Conservation (phyloP, 2,113 vertebrate genomes). For the Nerophis lumbriciformis region DNA sequence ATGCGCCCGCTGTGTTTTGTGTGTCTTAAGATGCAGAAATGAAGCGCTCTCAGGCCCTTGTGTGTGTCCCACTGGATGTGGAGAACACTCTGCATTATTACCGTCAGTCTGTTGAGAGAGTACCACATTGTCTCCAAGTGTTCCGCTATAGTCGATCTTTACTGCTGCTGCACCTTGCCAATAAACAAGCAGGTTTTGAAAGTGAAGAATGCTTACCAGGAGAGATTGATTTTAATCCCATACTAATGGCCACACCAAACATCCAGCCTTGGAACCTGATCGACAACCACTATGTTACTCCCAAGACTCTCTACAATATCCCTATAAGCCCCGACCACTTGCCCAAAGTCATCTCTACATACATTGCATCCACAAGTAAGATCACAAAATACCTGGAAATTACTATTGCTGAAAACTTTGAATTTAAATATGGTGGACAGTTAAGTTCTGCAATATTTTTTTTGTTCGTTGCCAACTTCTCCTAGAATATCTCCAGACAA, state of each 20-base stretch:
- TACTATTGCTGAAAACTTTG: not conserved
- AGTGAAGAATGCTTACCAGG: constrained; percentile 26
- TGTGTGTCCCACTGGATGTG: constrained; percentile 84
- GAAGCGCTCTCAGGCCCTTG: constrained; percentile 60
- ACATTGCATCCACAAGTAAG: constrained; percentile 82
- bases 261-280: constrained; percentile 71
- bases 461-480: not conserved
- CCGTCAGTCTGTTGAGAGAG: constrained; percentile 75
- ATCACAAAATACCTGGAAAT: constrained; percentile 1
- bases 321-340: constrained; percentile 72
- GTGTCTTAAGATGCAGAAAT: constrained; percentile 56
- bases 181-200: constrained; percentile 66
- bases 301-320: constrained; percentile 68
- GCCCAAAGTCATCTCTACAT: constrained; percentile 75
- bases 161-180: constrained; percentile 77
- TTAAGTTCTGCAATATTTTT: not conserved
- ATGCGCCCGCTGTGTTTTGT: not conserved
- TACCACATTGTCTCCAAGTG: constrained; percentile 68
- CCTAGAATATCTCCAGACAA: constrained; percentile 79
- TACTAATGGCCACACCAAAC: constrained; percentile 51
- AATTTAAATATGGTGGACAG: not conserved
- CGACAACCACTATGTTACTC: constrained; percentile 72
- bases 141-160: constrained; percentile 83
- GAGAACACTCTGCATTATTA: constrained; percentile 80
- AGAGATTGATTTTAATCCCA: constrained; percentile 69